A percentile compares a stretch with the other conserved stretches of the same genome.
Conservation (phyloP, 2,113 vertebrate genomes). For the Jaculus jaculus region DNA sequence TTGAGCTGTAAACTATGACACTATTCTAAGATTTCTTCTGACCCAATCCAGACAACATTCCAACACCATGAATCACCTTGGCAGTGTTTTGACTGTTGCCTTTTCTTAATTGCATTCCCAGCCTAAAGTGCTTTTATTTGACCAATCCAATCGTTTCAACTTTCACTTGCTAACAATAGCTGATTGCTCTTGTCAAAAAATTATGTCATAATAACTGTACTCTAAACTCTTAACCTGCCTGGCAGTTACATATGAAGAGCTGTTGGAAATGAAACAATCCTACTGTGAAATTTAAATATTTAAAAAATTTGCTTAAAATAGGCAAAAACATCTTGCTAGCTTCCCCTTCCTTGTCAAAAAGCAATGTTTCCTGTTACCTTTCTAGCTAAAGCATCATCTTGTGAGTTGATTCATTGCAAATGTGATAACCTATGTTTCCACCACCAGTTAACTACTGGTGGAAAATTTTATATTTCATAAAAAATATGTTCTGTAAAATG, state of each 20-base stretch:
- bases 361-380: neutral
- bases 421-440: neutral
- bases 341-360: constrained; percentile 38
- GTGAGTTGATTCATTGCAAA: neutral
- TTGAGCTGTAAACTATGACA: constrained; percentile 57
- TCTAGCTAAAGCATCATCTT: neutral
- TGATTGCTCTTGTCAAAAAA: constrained; percentile 75
- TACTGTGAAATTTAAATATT: constrained; percentile 61
- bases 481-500: constrained; percentile 3
- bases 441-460: neutral
- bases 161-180: constrained; percentile 72
- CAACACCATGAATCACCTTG: constrained; percentile 72
- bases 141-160: constrained; percentile 69
- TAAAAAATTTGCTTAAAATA: constrained; percentile 66
- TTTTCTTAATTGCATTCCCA: constrained; percentile 69
- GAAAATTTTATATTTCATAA: constrained; percentile 22
- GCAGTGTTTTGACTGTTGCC: constrained; percentile 79
- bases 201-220: constrained; percentile 73
- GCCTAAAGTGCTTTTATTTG: constrained; percentile 73
- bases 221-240: constrained; percentile 68
- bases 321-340: constrained; percentile 36
- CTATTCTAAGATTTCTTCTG: constrained; percentile 62
- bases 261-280: constrained; percentile 66
- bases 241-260: constrained; percentile 51
- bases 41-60: constrained; percentile 72